Evolutionary conservation across 2,113 vertebrate genomes (phyloP).

Genomic region (Gopherus evgoodei): DNA sequence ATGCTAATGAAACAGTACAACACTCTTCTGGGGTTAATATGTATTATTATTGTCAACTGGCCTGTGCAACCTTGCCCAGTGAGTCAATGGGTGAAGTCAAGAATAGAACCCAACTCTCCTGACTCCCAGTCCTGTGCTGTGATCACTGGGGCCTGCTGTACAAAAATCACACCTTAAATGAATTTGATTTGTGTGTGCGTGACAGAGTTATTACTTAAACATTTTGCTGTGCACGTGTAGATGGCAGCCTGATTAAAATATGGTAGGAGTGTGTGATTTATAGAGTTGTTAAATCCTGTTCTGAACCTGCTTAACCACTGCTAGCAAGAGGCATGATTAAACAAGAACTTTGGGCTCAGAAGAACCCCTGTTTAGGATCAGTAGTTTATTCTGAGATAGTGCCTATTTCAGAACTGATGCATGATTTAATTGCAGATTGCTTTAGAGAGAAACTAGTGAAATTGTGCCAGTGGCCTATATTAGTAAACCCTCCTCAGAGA

Average conservation of each 20-base stretch:
- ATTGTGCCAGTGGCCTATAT: slow-evolving; percentile 17
- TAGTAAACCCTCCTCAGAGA: neutral
- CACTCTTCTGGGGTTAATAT: neutral
- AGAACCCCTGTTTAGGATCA: neutral
- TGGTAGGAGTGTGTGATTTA: neutral
- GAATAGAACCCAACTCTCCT: neutral
- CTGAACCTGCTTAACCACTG: neutral
- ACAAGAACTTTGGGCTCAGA: neutral
- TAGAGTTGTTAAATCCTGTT: neutral
- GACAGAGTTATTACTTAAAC: neutral
- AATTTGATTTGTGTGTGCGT: neutral
- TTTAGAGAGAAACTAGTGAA: neutral
- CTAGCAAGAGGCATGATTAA: neutral
- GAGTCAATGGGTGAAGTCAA: neutral
- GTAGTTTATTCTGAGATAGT: neutral
- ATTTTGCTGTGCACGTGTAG: neutral
- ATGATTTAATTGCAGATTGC: neutral
- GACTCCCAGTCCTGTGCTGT: neutral
- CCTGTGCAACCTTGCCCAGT: neutral
- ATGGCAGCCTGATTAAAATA: neutral
- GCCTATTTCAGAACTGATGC: neutral
- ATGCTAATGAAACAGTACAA: neutral
- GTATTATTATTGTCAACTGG: neutral
- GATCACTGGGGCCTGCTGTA: neutral
- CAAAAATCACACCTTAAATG: neutral